Percentiles rank a stretch among this genome's conserved stretches.
Evolutionary conservation across 2,797 vertebrate species (phyloP).

Genomic region (Botia kubotai): DNA sequence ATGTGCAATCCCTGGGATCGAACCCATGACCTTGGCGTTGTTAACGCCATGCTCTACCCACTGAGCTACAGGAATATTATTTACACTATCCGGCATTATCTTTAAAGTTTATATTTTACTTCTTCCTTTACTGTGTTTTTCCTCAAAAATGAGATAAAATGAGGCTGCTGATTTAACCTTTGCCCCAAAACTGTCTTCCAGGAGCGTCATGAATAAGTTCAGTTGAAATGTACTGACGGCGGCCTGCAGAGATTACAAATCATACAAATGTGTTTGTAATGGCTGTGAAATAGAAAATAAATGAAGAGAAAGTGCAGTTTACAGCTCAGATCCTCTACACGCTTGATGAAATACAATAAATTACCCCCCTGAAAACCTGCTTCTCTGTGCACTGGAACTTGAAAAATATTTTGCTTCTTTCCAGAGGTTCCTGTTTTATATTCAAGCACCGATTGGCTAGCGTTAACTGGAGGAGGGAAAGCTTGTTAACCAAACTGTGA

Average conservation of each 20-base stretch:
- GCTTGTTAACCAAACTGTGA: conserved; percentile 33
- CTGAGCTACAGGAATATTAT: too few relatives aligned
- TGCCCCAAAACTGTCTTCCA: conserved; percentile 39
- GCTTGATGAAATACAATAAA: conserved; percentile 62
- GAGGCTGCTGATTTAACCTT: conserved; percentile 51
- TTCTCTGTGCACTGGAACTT: conserved; percentile 58
- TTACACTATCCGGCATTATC: background rate
- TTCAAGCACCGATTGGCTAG: conserved; percentile 45
- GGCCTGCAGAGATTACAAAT: conserved; percentile 60
- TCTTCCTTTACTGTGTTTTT: conserved; percentile 1
- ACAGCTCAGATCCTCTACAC: conserved; percentile 60
- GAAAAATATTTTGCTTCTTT: conserved; percentile 60
- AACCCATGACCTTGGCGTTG: too few relatives aligned
- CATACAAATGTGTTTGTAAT: conserved; percentile 62
- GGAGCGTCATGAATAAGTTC: conserved; percentile 40
- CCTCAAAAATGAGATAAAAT: conserved; percentile 17
- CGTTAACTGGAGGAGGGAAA: conserved; percentile 44
- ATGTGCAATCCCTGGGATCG: too few relatives aligned
- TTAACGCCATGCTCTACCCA: too few relatives aligned
- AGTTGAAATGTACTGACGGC: conserved; percentile 53
- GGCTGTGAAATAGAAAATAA: conserved; percentile 64
- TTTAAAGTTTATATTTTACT: background rate
- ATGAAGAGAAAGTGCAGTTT: conserved; percentile 55
- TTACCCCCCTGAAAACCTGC: conserved; percentile 53
- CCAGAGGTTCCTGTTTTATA: conserved; percentile 58